phyloP scores from a whole-genome alignment of 2,888 invertebrate genomes.

The Mesodorylaimus sp. region DNA sequence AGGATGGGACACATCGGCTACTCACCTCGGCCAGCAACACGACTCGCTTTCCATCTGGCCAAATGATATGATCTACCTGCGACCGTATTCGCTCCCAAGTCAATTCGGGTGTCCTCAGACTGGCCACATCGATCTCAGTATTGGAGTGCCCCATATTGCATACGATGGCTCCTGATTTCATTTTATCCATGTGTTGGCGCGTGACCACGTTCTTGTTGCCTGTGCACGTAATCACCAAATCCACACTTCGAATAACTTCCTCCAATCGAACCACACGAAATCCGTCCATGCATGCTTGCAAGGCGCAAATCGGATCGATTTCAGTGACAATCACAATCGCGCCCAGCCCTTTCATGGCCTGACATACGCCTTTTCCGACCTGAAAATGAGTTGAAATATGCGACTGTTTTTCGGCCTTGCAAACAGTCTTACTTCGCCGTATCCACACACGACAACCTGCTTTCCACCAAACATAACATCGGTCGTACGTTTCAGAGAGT shows the following conservation, averaged over 20 bases:
- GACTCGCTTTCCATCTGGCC: constrained; percentile 89
- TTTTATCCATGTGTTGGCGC: constrained; percentile 81
- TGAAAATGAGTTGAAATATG: constrained; percentile 5
- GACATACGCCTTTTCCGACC: constrained; percentile 13
- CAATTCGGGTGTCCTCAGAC: constrained; percentile 57
- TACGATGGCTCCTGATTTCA: constrained; percentile 83
- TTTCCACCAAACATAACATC: constrained; percentile 96
- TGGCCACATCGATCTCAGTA: constrained; percentile 76
- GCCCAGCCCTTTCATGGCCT: constrained; percentile 41
- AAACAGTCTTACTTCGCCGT: constrained; percentile 49
- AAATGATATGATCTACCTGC: constrained; percentile 93
- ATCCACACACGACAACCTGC: constrained; percentile 83
- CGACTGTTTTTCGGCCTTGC: not conserved
- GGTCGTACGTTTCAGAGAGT: constrained; percentile 62
- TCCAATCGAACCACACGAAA: constrained; percentile 81
- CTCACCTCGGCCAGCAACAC: constrained; percentile 60
- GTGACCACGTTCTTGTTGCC: constrained; percentile 62
- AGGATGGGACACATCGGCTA: not conserved
- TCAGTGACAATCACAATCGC: constrained; percentile 81
- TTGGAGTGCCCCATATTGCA: constrained; percentile 96
- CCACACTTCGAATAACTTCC: constrained; percentile 74
- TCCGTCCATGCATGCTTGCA: constrained; percentile 95
- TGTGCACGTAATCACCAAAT: constrained; percentile 90
- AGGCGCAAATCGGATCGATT: constrained; percentile 90
- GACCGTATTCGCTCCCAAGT: constrained; percentile 93